phyloP scores from a whole-genome alignment of 2,888 invertebrate species.

The Drosophila mayaguana region DNA sequence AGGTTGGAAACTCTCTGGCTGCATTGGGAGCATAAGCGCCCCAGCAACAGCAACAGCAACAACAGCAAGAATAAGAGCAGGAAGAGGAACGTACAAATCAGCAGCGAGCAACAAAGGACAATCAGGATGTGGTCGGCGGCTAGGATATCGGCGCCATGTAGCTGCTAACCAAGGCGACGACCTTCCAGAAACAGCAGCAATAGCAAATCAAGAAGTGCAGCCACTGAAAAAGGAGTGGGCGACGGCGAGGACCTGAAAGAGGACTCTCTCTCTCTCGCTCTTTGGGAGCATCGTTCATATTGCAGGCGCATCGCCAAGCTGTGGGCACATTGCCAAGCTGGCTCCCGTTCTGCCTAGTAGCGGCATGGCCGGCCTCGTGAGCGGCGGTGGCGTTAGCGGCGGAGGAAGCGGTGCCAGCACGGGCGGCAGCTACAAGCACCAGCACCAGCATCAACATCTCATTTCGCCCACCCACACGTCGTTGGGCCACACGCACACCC shows the following conservation, averaged over 20 bases:
- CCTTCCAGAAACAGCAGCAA: conserved; percentile 7
- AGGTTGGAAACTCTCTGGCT: conserved; percentile 30
- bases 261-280: conserved; percentile 9
- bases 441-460: conserved; percentile 50
- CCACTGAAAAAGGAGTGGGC: conserved; percentile 13
- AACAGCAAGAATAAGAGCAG: neutral
- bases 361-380: conserved; percentile 80
- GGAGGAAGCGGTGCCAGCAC: conserved; percentile 31
- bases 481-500: conserved; percentile 31
- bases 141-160: conserved; percentile 48
- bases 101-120: conserved; percentile 24
- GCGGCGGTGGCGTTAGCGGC: conserved; percentile 43
- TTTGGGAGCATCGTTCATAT: conserved; percentile 9
- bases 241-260: conserved; percentile 11
- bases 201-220: conserved; percentile 15
- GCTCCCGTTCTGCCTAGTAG: conserved; percentile 84
- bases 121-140: conserved; percentile 46
- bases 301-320: conserved; percentile 13
- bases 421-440: conserved; percentile 29
- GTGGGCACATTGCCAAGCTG: conserved; percentile 72
- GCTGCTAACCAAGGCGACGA: conserved; percentile 39
- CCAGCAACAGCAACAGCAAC: neutral
- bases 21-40: conserved; percentile 33
- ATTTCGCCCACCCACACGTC: conserved; percentile 77
- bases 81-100: neutral